Conservation (phyloP, 2,797 vertebrate genomes). For the Cyprinodon diabolis region DNA sequence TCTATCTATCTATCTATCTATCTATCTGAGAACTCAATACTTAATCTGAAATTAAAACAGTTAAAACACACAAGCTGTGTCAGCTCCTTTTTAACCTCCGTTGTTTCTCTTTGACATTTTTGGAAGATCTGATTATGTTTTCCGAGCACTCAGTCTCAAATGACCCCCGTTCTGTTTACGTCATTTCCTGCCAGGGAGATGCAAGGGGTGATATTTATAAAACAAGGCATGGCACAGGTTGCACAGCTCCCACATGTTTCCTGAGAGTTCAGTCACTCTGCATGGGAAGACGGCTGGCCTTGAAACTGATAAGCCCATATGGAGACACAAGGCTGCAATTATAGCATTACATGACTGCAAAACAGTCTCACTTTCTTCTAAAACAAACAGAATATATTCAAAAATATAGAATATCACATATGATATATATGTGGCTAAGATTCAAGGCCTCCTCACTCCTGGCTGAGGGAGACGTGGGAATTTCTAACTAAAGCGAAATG, state of each 20-base stretch:
- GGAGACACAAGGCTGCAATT: slow-evolving; percentile 64
- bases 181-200: slow-evolving; percentile 56
- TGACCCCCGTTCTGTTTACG: slow-evolving; percentile 59
- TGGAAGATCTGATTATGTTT: slow-evolving; percentile 68
- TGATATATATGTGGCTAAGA: slow-evolving; percentile 49
- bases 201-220: slow-evolving; percentile 54
- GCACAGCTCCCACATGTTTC: slow-evolving; percentile 61
- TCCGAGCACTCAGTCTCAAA: slow-evolving; percentile 53
- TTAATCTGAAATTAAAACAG: slow-evolving; percentile 26
- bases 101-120: slow-evolving; percentile 42
- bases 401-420: slow-evolving; percentile 62
- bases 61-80: slow-evolving; percentile 59
- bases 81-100: slow-evolving; percentile 59
- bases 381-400: slow-evolving; percentile 66
- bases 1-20: neutral
- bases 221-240: slow-evolving; percentile 52
- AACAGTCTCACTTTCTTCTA: slow-evolving; percentile 57
- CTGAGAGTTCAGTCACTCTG: slow-evolving; percentile 41
- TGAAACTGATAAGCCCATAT: slow-evolving; percentile 54
- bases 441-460: slow-evolving; percentile 68
- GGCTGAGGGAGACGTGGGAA: slow-evolving; percentile 52
- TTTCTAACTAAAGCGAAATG: slow-evolving; percentile 55
- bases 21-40: slow-evolving; percentile 12
- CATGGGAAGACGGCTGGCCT: slow-evolving; percentile 57
- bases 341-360: slow-evolving; percentile 53